Conservation (phyloP, 2,888 invertebrate species). For the Platypus cylindrus region DNA sequence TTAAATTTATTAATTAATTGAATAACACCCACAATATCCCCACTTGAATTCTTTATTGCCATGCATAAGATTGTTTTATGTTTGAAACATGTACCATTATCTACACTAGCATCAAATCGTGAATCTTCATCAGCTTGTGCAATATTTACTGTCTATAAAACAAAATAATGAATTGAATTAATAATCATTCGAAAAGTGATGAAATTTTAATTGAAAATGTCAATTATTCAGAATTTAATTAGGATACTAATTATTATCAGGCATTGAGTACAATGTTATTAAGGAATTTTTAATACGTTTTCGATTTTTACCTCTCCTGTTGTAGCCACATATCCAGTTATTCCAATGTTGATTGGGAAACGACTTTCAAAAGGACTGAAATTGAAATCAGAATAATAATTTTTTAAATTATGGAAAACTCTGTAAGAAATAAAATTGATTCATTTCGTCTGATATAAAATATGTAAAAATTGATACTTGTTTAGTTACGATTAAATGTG, state of each 20-base stretch:
- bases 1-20: slow-evolving; percentile 89
- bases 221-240: too few relatives aligned
- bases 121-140: slow-evolving; percentile 79
- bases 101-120: slow-evolving; percentile 78
- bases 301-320: slow-evolving; percentile 68
- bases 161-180: background rate
- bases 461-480: too few relatives aligned
- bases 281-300: background rate
- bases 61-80: slow-evolving; percentile 88
- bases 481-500: too few relatives aligned
- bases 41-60: slow-evolving; percentile 89
- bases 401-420: background rate
- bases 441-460: too few relatives aligned
- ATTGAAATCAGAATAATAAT: slow-evolving; percentile 18
- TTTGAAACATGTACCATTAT: slow-evolving; percentile 68
- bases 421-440: background rate
- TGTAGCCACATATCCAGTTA: slow-evolving; percentile 88
- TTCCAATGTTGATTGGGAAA: slow-evolving; percentile 90
- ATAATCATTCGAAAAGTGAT: too few relatives aligned
- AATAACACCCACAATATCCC: slow-evolving; percentile 86
- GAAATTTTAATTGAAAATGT: too few relatives aligned
- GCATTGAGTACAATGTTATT: too few relatives aligned
- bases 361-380: slow-evolving; percentile 78
- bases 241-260: too few relatives aligned
- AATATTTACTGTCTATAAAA: slow-evolving; percentile 75